Evolutionary conservation across 2,113 vertebrate species (phyloP), one percentile per base, ranked within the genome.

Genomic region (Ailuropoda melanoleuca): DNA sequence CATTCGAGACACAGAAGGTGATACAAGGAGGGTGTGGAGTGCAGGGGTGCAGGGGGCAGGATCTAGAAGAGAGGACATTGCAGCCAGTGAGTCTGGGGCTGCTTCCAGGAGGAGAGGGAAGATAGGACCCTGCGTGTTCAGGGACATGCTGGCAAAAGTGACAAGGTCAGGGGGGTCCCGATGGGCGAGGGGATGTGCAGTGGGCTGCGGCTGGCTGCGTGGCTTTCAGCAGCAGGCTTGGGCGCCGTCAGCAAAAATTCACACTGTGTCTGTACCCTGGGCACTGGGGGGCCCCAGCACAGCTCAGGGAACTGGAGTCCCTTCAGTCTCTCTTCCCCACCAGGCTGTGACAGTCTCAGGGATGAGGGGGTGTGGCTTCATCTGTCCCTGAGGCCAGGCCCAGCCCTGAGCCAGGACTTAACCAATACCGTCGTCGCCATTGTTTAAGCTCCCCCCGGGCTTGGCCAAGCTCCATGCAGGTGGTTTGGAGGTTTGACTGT

Each of bases 141-240:
- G 26, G 31, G 43, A 70, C 58, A 18, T 72, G 31, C 31, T 1
- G 17, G 78, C 34, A 10, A 50, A 81, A 23, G 34, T 37, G 13
- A 12, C 11, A 1, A 26, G 0, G 64, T 23, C 18, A 2, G 58
- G 60, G 0, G 4, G 70, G 12, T 1, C 0, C 0, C 1, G 11
- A n/a, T 23, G 7, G 75, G 90, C 43, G 48, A 10, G 8, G 24
- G 70, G 74, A 8, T 1, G 2, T 3, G 10, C 83, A 2, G 11
- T 11, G 19, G 1, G 21, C 4, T 3, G 8, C 0, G 3, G 11
- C 8, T 15, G 1, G 21, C 4, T 3, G 8, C 0, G 3, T 11
- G 1, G 1, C 39, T 58, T n/a, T 50, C 43, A 18, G 87, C 39
- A 5, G 50, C 0, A 21, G 70, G 6, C 24, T 29, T 10, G 18